Base-by-base conservation (phyloP, 1,140 invertebrate species). In the Zaprionus tsacasi region DNA sequence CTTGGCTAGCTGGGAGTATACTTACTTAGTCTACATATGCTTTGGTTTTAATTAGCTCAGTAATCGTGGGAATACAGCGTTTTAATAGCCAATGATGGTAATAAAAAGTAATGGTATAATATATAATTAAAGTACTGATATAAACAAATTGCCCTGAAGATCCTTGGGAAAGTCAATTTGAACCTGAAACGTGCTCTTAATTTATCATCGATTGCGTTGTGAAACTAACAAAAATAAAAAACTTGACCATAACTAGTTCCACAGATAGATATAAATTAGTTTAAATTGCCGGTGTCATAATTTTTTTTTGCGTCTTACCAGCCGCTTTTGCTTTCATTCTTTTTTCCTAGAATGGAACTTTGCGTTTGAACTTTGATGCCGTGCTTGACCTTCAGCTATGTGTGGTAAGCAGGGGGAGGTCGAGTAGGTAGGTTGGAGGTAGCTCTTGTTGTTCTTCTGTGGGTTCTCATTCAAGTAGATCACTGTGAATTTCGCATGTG, bases 401-500 rank as follows among this genome's bases (percentile, higher is more conserved):
- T 15, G n/a, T 17, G 10, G 13, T 25, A 54, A 38, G 27, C 7
- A 17, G 25, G n/a, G 6, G 15, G 60, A 54, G 52, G 27, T 13
- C 11, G 27, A 7, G 21, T 1, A 21, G 21, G 21, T 21, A 21
- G 63, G 65, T 58, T 50, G 54, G 58, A 3, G 6, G 27, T 15
- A 35, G 35, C 54, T 64, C 69, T 54, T 43, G 59, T 52, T 50
- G 38, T 70, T 79, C 65, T 67, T 12, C 15, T 54, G 61, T 58
- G 59, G 27, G 54, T 57, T 58, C 65, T 36, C 68, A 56, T 86
- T 82, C 76, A 88, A 88, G 77, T 82, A 78, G 83, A 78, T 71
- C 81, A 89, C 80, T 83, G 78, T 71, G 85, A 83, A 88, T 89
- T 88, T 88, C 85, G 85, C 83, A 89, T 88, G 83, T 88, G 83